Evolutionary conservation across 1,140 invertebrate genomes (phyloP), one percentile per base, ranked within the genome.

Genomic region (Augochlora pura): DNA sequence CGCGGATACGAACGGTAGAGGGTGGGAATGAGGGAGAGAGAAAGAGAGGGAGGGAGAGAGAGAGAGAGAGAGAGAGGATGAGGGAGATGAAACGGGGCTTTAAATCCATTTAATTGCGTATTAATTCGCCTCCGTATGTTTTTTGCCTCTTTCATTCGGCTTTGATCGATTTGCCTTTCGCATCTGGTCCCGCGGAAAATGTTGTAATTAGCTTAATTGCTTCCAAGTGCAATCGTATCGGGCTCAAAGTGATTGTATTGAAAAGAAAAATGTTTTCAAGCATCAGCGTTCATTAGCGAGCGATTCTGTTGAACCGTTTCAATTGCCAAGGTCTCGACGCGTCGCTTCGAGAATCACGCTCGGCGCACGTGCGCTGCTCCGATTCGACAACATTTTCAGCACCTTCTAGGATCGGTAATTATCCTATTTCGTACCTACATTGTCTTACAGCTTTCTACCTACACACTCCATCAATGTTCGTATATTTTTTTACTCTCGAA

Each of bases 141-240:
- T 64, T 64, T n/a, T 21, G 9, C 54, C 54, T n/a, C 32, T 38
- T 21, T 21, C 25, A 21, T 3, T 16, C 2, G 5, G 12, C n/a
- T 67, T 67, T 21, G 23, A 67, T 67, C 42, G 42, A 67, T 49
- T 18, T 23, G 23, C 46, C 10, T 67, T 67, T 67, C 65, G 42
- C 21, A 25, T 71, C 32, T 63, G 62, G 4, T n/a, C 8, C 18
- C 60, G 42, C 32, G 7, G 25, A 46, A 64, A 67, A 67, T 67
- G 46, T 49, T 42, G 52, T 57, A 64, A 64, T 64, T 64, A 64
- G 62, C 62, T 64, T 64, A 64, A 64, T 64, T 64, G 62, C 62
- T 64, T 64, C 16, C 25, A 27, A 62, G 59, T 62, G 23, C 59
- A 27, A 27, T 62, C 25, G 59, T 25, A 10, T 27, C 32, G n/a